Base-by-base conservation (phyloP, 1,140 invertebrate genomes). In the Magallana angulata region DNA sequence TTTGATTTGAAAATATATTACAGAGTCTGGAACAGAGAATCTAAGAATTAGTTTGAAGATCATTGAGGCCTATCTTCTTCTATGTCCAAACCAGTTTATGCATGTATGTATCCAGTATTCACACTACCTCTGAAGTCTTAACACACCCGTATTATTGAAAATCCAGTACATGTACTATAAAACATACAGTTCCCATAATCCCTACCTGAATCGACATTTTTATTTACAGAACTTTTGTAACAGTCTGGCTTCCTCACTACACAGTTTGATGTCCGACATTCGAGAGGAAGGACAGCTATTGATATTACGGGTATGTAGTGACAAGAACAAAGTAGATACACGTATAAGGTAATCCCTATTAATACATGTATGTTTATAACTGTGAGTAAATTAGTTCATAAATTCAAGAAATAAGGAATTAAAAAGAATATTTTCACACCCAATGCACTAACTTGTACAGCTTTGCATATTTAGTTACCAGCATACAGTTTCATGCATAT, bases 11-110 rank as follows among this genome's bases (percentile, higher is more conserved):
- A 82, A 7, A 57, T 57, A 18, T 86, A n/a, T 58, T 82, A 36
- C 94, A 97, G 97, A 98, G 94, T 95, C 96, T 93, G 97, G 97
- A 1, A 96, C 97, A 1, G 98, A 98, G 92, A 97, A 97, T 93
- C 95, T 98, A 2, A 95, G 96, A 88, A 96, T 96, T 56, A 97
- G 97, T 91, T 95, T 98, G 12, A 96, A 97, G 90, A 97, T 98
- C 91, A 97, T 97, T 90, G 96, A 97, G 93, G 97, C 97, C 5
- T 98, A 98, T 93, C 96, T 98, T 1, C 94, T 98, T n/a, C 95
- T 99, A 7, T 97, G 96, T 91, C 97, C 97, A 0, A 96, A 96
- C 92, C 96, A 97, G 90, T 98, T 98, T 93, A 95, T 98, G 90
- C 95, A 96, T 88, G 97, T 97, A 57, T 80, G 89, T 86, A 57